These are phyloP conservation scores for Papilio elwesi DNA, from an alignment of 2,888 invertebrate genomes.

Conservation along the genomic window DNA sequence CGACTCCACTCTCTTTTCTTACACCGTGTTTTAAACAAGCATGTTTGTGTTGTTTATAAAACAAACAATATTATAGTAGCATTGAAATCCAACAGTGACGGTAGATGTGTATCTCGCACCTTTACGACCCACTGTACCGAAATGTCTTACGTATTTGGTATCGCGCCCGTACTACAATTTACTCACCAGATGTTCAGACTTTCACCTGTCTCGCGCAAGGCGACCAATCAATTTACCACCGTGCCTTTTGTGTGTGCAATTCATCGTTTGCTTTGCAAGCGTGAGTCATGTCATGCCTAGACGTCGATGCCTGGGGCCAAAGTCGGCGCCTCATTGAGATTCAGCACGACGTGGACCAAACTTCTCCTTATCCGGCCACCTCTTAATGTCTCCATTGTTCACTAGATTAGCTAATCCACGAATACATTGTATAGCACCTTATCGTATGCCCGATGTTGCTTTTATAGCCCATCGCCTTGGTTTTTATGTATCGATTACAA, in stretches of 20 bases:
- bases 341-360: slow-evolving; percentile 72
- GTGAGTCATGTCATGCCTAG: slow-evolving; percentile 73
- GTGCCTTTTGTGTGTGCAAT: slow-evolving; percentile 58
- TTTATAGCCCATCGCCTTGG: slow-evolving; percentile 15
- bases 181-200: slow-evolving; percentile 45
- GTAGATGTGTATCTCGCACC: slow-evolving; percentile 27
- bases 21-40: background rate
- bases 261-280: slow-evolving; percentile 58
- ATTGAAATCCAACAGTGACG: background rate
- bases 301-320: slow-evolving; percentile 59
- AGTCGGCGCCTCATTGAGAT: slow-evolving; percentile 71
- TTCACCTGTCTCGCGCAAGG: slow-evolving; percentile 43
- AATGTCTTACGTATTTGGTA: slow-evolving; percentile 32
- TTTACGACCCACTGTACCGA: slow-evolving; percentile 28
- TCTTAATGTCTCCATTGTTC: slow-evolving; percentile 80
- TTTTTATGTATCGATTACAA: slow-evolving; percentile 10
- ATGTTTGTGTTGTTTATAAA: background rate
- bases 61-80: background rate
- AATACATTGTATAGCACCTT: slow-evolving; percentile 47
- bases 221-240: slow-evolving; percentile 37
- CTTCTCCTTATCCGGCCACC: slow-evolving; percentile 74
- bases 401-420: slow-evolving; percentile 66
- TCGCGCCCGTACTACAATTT: slow-evolving; percentile 26
- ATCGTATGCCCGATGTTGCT: slow-evolving; percentile 11
- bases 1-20: background rate